These are phyloP conservation scores for Drosophila sechellia DNA, from an alignment of 1,140 invertebrate species.

Conservation along the genomic window DNA sequence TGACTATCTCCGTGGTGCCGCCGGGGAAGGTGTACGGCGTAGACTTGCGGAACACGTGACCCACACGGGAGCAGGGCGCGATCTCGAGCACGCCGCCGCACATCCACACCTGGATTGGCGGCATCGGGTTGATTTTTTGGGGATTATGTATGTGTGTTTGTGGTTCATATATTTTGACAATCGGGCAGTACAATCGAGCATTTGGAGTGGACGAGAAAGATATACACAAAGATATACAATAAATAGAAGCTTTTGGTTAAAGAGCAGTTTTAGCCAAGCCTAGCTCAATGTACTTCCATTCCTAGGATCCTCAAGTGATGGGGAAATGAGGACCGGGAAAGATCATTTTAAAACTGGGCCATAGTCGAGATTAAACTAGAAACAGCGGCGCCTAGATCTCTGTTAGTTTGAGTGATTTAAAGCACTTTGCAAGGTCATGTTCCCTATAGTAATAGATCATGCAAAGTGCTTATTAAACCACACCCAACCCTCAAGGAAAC, in stretches of 20 bases:
- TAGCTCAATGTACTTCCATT: constrained; percentile 17
- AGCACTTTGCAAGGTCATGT: background rate
- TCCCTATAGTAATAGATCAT: no score
- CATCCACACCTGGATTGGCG: constrained; percentile 94
- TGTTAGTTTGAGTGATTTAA: background rate
- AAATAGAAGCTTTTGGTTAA: constrained; percentile 23
- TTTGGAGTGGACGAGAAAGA: constrained; percentile 52
- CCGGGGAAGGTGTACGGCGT: constrained; percentile 99
- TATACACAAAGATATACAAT: constrained; percentile 57
- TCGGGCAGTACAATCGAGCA: constrained; percentile 30
- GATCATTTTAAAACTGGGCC: background rate
- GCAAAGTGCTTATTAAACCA: constrained; percentile 25
- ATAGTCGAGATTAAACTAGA: background rate
- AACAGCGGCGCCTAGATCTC: constrained; percentile 6
- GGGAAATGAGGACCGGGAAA: background rate
- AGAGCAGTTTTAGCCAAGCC: constrained; percentile 40
- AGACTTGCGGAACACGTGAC: constrained; percentile 99
- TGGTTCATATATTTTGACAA: constrained; percentile 16
- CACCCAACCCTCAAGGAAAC: constrained; percentile 29
- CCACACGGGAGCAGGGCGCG: constrained; percentile 95
- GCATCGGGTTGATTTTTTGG: constrained; percentile 1
- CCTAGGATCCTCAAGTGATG: background rate
- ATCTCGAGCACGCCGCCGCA: constrained; percentile 97
- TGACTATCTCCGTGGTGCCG: constrained; percentile 98
- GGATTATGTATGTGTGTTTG: constrained; percentile 7